phyloP scores from a whole-genome alignment of 1,140 invertebrate genomes.

The Drosophila erecta region DNA sequence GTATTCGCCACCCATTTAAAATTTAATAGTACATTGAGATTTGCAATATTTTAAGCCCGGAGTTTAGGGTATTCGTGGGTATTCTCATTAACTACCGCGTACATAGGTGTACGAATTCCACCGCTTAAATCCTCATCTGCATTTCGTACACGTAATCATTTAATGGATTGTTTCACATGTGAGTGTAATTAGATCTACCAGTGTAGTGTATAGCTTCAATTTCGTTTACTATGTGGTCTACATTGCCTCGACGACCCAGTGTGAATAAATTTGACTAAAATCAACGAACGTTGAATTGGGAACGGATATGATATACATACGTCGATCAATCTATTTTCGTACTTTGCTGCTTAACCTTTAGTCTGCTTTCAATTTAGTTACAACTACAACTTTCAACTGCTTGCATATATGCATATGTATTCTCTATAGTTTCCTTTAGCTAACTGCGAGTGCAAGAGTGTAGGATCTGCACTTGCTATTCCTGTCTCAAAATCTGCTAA shows the following conservation, averaged over 20 bases:
- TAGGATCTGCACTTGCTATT: conserved; percentile 54
- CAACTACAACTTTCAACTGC: conserved; percentile 66
- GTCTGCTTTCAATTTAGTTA: conserved; percentile 56
- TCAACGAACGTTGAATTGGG: conserved; percentile 70
- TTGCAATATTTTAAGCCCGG: conserved; percentile 73
- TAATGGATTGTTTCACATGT: conserved; percentile 61
- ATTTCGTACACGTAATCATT: conserved; percentile 36
- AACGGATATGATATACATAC: conserved; percentile 75
- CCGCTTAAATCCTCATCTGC: conserved; percentile 8
- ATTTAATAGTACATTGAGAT: conserved; percentile 82
- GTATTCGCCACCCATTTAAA: conserved; percentile 58
- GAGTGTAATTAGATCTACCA: conserved; percentile 63
- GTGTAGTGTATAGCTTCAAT: conserved; percentile 66
- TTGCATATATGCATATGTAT: conserved; percentile 34
- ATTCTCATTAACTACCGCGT: conserved; percentile 47
- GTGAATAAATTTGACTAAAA: conserved; percentile 80
- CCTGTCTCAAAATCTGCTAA: conserved; percentile 37
- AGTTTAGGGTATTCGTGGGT: conserved; percentile 26
- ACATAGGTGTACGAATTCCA: conserved; percentile 22
- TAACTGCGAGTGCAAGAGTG: conserved; percentile 56
- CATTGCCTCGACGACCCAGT: conserved; percentile 38
- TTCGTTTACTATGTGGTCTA: conserved; percentile 53
- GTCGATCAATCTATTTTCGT: conserved; percentile 58
- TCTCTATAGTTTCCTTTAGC: conserved; percentile 69
- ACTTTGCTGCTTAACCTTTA: conserved; percentile 50